phyloP scores from a whole-genome alignment of 2,797 vertebrate species.

The Ciconia nigra region DNA sequence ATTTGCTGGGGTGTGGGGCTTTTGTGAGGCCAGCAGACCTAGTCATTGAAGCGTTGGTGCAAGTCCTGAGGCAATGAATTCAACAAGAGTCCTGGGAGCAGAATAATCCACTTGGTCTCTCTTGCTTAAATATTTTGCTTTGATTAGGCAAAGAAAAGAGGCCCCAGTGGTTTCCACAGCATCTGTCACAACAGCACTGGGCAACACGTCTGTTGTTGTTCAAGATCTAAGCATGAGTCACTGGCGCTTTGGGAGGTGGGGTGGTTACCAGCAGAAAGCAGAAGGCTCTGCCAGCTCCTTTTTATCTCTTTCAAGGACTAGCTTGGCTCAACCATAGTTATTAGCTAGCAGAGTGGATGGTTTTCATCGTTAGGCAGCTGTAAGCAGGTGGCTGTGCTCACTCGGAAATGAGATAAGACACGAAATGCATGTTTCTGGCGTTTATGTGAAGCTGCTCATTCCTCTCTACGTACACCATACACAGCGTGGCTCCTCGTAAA shows the following conservation, averaged over 20 bases:
- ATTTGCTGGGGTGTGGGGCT: not conserved
- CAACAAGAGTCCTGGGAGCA: not conserved
- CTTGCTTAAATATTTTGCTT: not conserved
- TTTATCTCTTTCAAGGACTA: not conserved
- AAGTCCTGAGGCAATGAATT: not conserved
- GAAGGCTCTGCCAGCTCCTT: not conserved
- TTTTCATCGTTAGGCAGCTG: not conserved
- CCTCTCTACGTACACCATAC: fast-evolving
- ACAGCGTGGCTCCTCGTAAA: not conserved
- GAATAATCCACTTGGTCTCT: not conserved
- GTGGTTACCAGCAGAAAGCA: not conserved
- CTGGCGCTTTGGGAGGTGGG: not conserved
- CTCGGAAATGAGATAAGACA: not conserved
- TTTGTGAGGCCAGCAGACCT: not conserved
- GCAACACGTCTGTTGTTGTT: not conserved
- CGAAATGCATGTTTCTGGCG: fast-evolving
- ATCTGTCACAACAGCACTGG: not conserved
- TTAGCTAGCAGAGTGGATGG: not conserved
- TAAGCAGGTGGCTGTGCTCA: not conserved
- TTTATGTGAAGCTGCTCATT: not conserved
- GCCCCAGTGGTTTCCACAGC: not conserved
- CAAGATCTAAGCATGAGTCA: not conserved
- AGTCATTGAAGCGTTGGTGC: not conserved
- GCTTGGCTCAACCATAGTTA: not conserved
- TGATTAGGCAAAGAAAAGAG: not conserved